Evolutionary conservation across 2,797 vertebrate genomes (phyloP).

Genomic region (Pipistrellus pipistrellus): DNA sequence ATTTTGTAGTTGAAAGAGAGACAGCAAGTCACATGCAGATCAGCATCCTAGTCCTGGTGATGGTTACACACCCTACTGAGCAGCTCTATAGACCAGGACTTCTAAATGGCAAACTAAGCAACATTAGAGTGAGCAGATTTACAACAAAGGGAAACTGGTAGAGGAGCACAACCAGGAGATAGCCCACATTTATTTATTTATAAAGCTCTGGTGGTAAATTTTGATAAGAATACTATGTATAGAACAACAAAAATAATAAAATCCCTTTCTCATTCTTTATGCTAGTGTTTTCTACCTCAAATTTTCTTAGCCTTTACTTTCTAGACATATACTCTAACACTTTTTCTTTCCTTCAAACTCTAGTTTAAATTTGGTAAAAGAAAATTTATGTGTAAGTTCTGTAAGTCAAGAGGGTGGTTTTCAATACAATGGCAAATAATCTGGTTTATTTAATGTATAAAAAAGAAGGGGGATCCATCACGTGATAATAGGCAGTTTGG

Average conservation of each 20-base stretch:
- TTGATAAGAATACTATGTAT: constrained; percentile 26
- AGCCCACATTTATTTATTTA: neutral
- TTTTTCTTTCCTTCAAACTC: constrained; percentile 14
- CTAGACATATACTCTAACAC: neutral
- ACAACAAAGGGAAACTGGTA: neutral
- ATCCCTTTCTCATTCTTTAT: neutral
- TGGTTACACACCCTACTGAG: neutral
- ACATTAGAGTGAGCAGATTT: neutral
- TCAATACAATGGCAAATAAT: constrained; percentile 42
- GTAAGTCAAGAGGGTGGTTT: constrained; percentile 13
- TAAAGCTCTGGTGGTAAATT: neutral
- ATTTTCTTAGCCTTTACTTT: constrained; percentile 37
- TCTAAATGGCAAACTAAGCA: neutral
- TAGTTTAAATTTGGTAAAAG: constrained; percentile 24
- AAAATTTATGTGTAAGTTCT: constrained; percentile 43
- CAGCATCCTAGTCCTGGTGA: neutral
- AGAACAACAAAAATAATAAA: constrained; percentile 34
- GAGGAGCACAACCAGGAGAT: neutral
- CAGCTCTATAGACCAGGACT: neutral
- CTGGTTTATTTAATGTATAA: constrained; percentile 43
- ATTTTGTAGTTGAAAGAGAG: neutral
- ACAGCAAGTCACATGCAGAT: neutral
- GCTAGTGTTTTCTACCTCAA: constrained; percentile 16
- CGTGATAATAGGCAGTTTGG: neutral
- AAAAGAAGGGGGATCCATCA: neutral